Evolutionary conservation across 2,797 vertebrate genomes (phyloP).

Genomic region (Eidolon dupreanum): DNA sequence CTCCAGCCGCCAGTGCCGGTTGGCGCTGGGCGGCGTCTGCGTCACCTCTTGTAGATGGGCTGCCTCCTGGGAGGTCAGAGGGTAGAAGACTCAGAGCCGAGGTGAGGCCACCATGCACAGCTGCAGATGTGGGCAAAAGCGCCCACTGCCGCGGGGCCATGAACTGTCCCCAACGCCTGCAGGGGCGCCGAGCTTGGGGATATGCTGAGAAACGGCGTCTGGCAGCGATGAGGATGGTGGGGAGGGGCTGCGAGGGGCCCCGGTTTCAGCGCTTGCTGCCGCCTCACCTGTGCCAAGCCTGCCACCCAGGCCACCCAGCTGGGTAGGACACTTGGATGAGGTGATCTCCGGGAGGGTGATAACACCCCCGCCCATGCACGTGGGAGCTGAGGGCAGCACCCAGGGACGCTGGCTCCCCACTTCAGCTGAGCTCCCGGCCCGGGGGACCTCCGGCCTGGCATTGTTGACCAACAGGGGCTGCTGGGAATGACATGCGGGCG

Average conservation of each 20-base stretch:
- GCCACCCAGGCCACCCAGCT: accelerated
- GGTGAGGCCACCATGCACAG: accelerated
- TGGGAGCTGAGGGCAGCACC: not conserved
- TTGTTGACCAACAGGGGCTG: accelerated
- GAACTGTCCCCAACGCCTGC: not conserved
- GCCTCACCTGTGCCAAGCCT: not conserved
- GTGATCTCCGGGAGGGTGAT: not conserved
- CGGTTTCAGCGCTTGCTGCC: accelerated
- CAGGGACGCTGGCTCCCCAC: not conserved
- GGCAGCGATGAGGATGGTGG: accelerated
- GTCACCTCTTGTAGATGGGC: accelerated
- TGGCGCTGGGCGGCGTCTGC: no score
- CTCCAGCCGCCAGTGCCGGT: accelerated
- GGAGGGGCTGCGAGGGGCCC: accelerated
- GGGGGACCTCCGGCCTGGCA: accelerated
- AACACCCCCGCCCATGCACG: accelerated
- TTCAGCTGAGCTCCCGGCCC: not conserved
- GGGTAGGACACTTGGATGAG: not conserved
- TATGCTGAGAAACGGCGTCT: not conserved
- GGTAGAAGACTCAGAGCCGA: not conserved
- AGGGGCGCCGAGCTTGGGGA: not conserved
- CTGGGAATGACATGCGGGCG: accelerated
- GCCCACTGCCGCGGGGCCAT: accelerated
- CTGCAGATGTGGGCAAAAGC: accelerated
- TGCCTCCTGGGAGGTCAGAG: not conserved